A percentile compares a stretch with the other conserved stretches of the same genome.
phyloP scores from a whole-genome alignment of 2,797 vertebrate genomes.

The Synanceia verrucosa region DNA sequence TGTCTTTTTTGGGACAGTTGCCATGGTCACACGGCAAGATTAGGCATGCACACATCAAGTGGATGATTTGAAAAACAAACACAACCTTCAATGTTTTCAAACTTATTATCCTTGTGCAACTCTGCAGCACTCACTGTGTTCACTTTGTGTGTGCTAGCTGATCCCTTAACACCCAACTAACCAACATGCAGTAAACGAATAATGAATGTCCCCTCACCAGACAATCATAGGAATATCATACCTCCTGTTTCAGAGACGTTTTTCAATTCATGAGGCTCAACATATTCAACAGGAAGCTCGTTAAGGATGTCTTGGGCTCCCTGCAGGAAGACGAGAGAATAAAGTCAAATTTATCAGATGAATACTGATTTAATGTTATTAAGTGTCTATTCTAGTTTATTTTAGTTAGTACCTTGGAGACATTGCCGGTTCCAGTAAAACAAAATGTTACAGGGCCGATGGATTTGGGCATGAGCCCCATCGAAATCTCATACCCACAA shows the following conservation, averaged over 20 bases:
- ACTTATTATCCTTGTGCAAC: not conserved
- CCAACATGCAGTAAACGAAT: not conserved
- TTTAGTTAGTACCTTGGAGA: constrained; percentile 90
- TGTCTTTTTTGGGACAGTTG: not conserved
- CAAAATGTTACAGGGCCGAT: constrained; percentile 96
- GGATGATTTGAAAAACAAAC: not conserved
- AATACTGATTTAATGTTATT: not conserved
- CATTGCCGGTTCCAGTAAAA: constrained; percentile 97
- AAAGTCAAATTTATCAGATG: not conserved
- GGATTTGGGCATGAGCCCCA: constrained; percentile 96
- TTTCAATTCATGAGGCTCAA: constrained; percentile 94
- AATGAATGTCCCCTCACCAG: not conserved
- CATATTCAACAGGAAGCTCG: constrained; percentile 94
- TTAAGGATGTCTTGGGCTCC: constrained; percentile 96
- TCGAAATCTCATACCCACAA: constrained; percentile 96
- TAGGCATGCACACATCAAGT: not conserved
- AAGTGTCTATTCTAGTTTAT: accelerated
- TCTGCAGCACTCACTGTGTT: not conserved
- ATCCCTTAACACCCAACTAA: not conserved
- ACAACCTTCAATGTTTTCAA: not conserved
- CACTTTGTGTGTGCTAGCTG: not conserved
- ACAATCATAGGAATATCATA: constrained; percentile 37
- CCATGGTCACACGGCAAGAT: not conserved
- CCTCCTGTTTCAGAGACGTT: constrained; percentile 92
- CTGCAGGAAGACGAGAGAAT: constrained; percentile 61